Conservation (phyloP, 2,113 vertebrate genomes). For the Sardina pilchardus region DNA sequence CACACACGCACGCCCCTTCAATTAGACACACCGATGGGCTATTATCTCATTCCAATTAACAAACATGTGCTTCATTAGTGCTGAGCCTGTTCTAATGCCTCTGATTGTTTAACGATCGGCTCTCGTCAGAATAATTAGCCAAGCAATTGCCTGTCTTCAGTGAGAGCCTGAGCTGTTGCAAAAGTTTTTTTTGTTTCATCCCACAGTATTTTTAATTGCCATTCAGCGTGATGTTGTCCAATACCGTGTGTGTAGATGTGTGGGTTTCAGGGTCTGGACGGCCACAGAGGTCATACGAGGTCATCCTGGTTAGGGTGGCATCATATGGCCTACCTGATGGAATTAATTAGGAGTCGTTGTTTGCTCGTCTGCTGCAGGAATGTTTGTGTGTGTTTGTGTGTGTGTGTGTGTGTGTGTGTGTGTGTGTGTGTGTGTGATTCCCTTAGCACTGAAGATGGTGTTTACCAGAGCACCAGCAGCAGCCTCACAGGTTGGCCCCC, state of each 20-base stretch:
- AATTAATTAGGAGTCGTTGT: neutral
- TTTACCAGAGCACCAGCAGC: neutral
- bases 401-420: constrained; percentile 27
- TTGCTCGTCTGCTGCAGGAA: neutral
- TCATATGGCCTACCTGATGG: neutral
- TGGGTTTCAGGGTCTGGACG: neutral
- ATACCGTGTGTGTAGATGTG: neutral
- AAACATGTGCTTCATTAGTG: constrained; percentile 35
- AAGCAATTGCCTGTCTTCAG: constrained; percentile 31
- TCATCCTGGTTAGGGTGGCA: neutral
- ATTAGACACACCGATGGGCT: constrained; percentile 26
- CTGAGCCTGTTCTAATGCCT: constrained; percentile 41
- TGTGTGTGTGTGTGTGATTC: constrained; percentile 5
- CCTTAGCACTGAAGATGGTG: neutral
- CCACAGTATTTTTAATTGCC: neutral
- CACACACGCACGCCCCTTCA: constrained; percentile 20
- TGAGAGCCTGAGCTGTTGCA: neutral
- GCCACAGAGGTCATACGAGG: neutral
- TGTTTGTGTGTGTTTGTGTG: constrained; percentile 30
- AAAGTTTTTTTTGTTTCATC: neutral
- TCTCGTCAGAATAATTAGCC: constrained; percentile 42
- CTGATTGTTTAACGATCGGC: constrained; percentile 39
- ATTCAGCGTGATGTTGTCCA: neutral
- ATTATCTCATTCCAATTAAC: constrained; percentile 43
- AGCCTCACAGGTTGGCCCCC: neutral